These are phyloP conservation scores for Drosophila pandora DNA, from an alignment of 1,140 invertebrate genomes.

Conservation along the genomic window DNA sequence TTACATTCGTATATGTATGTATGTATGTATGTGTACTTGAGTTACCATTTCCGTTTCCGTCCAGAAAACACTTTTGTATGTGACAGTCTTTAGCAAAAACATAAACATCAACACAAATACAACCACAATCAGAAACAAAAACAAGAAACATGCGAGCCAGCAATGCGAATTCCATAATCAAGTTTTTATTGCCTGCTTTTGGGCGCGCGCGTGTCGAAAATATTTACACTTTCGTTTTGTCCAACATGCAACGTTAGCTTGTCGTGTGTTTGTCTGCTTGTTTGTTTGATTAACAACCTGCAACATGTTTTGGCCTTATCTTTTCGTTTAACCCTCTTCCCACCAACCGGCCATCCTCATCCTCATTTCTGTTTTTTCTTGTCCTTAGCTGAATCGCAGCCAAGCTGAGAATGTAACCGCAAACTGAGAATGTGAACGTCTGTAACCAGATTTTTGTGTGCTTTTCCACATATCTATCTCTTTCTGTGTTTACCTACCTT, in stretches of 20 bases:
- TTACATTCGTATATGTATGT: conserved; percentile 7
- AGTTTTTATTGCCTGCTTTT: conserved; percentile 54
- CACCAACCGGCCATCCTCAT: conserved; percentile 1
- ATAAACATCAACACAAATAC: neutral
- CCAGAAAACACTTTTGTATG: conserved; percentile 28
- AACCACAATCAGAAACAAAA: neutral
- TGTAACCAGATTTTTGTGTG: conserved; percentile 49
- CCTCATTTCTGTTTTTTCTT: conserved; percentile 19
- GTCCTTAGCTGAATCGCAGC: conserved; percentile 42
- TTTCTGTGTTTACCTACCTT: neutral
- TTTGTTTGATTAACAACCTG: conserved; percentile 60
- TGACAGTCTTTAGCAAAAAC: conserved; percentile 45
- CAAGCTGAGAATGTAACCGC: conserved; percentile 51
- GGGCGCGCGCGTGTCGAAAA: conserved; percentile 47
- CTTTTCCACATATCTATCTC: conserved; percentile 20
- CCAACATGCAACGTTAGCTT: conserved; percentile 52
- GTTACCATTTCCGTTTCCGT: conserved; percentile 19
- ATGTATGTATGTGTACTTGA: conserved; percentile 16
- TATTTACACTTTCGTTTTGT: conserved; percentile 59
- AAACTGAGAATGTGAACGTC: conserved; percentile 34
- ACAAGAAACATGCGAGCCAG: conserved; percentile 27
- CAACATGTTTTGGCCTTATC: conserved; percentile 51
- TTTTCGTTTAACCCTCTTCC: conserved; percentile 13
- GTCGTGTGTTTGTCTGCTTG: conserved; percentile 49
- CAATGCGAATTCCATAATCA: conserved; percentile 34